phyloP scores from a whole-genome alignment of 2,888 invertebrate species.

The Eucera pruinosa region DNA sequence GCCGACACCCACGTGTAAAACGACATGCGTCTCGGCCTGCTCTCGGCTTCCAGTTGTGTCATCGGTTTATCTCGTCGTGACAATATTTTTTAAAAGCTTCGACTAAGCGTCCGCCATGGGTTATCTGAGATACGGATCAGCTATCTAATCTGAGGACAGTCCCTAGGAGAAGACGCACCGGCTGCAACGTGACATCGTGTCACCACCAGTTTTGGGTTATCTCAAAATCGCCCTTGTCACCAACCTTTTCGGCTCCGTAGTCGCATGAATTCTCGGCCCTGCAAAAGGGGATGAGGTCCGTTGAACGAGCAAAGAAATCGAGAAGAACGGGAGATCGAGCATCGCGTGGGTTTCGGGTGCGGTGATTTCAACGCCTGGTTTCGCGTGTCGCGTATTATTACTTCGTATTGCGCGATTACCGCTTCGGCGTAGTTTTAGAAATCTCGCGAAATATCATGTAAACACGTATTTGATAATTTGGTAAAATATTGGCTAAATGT shows the following conservation, averaged over 20 bases:
- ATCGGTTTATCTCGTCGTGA: constrained; percentile 55
- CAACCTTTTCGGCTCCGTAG: constrained; percentile 10
- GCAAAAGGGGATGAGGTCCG: constrained; percentile 25
- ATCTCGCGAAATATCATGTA: no score
- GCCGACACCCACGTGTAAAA: constrained; percentile 26
- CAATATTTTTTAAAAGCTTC: constrained; percentile 61
- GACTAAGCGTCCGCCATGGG: constrained; percentile 31
- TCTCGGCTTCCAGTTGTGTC: constrained; percentile 41
- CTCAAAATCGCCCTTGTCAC: constrained; percentile 53
- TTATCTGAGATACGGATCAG: constrained; percentile 65
- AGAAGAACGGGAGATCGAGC: no score
- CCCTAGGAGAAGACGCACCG: constrained; percentile 64
- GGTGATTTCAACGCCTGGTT: constrained; percentile 52
- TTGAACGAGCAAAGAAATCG: no score
- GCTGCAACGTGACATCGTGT: constrained; percentile 68
- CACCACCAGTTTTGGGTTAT: constrained; percentile 64
- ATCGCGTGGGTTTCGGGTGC: neutral
- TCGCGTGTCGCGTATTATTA: constrained; percentile 1
- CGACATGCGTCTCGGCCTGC: constrained; percentile 22
- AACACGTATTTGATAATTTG: no score
- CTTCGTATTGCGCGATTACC: neutral
- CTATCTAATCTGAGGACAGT: constrained; percentile 69
- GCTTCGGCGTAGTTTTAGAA: no score
- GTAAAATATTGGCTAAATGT: no score
- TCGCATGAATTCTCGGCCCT: constrained; percentile 37